Percentiles rank a stretch among this genome's conserved stretches.
phyloP scores from a whole-genome alignment of 2,797 vertebrate genomes.

The Phrynocephalus guinanensis region DNA sequence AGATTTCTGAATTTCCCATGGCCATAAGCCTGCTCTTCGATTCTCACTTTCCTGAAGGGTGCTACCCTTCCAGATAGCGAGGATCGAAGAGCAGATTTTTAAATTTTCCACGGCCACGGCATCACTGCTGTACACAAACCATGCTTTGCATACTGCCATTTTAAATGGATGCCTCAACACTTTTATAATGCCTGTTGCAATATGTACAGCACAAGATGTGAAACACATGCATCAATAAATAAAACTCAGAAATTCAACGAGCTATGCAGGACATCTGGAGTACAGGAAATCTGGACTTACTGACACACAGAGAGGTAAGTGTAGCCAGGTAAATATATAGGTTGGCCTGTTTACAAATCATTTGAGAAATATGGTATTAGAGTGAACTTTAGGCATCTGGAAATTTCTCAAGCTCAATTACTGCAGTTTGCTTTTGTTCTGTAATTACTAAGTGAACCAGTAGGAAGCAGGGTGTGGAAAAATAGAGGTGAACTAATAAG shows the following conservation, averaged over 20 bases:
- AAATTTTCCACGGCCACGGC: too few species aligned
- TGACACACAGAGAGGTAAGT: not conserved
- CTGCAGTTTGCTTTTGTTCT: not conserved
- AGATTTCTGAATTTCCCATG: too few species aligned
- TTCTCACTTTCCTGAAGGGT: too few species aligned
- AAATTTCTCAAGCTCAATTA: not conserved
- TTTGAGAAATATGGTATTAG: not conserved
- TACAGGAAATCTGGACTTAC: not conserved
- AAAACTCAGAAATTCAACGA: not conserved
- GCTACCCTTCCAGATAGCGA: too few species aligned
- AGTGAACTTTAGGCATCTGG: not conserved
- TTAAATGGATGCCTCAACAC: not conserved
- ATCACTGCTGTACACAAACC: not conserved
- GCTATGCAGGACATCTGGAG: not conserved
- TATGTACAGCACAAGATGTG: not conserved
- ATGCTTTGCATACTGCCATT: not conserved
- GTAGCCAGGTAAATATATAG: not conserved
- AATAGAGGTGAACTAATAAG: not conserved
- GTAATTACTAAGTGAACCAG: not conserved
- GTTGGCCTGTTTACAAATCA: not conserved
- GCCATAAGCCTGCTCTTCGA: too few species aligned
- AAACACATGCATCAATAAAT: not conserved
- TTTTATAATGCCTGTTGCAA: not conserved
- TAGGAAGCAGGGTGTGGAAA: not conserved
- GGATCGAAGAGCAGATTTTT: too few species aligned